Percentiles rank a stretch among this genome's conserved stretches.
Evolutionary conservation across 2,888 invertebrate genomes (phyloP).

Genomic region (Portevinia maculata): DNA sequence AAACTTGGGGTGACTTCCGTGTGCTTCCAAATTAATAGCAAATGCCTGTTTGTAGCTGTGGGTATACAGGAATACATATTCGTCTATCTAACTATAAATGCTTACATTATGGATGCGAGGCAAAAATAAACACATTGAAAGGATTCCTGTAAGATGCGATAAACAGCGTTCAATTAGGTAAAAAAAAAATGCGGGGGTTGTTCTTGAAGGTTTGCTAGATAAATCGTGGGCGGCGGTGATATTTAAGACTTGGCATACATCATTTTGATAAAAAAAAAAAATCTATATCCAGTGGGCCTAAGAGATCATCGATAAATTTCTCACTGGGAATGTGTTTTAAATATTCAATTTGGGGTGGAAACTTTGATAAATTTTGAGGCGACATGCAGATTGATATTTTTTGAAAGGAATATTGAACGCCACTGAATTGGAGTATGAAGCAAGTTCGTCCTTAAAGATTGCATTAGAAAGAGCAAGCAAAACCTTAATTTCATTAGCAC

Average conservation of each 20-base stretch:
- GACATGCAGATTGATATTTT: not conserved
- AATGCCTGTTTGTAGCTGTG: not conserved
- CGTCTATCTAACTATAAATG: not conserved
- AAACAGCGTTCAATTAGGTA: constrained; percentile 29
- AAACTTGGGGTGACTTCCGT: constrained; percentile 22
- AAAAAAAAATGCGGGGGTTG: constrained; percentile 3
- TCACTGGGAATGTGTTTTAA: constrained; percentile 1
- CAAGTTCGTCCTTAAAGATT: no score
- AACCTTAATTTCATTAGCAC: no score
- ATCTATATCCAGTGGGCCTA: not conserved
- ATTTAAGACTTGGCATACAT: constrained; percentile 2
- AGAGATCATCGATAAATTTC: constrained; percentile 16
- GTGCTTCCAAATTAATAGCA: constrained; percentile 21
- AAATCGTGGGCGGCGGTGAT: constrained; percentile 11
- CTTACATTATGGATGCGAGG: not conserved
- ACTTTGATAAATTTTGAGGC: not conserved
- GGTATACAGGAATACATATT: no score
- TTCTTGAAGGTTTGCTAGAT: constrained; percentile 1
- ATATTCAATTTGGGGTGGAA: constrained; percentile 1
- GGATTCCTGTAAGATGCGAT: constrained; percentile 35
- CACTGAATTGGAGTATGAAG: not conserved
- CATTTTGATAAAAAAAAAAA: no score
- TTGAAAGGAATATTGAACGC: not conserved
- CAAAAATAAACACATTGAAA: not conserved
- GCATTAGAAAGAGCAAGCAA: no score